These are phyloP conservation scores for Priocnemis perturbator DNA, from an alignment of 2,888 invertebrate species.

Conservation along the genomic window DNA sequence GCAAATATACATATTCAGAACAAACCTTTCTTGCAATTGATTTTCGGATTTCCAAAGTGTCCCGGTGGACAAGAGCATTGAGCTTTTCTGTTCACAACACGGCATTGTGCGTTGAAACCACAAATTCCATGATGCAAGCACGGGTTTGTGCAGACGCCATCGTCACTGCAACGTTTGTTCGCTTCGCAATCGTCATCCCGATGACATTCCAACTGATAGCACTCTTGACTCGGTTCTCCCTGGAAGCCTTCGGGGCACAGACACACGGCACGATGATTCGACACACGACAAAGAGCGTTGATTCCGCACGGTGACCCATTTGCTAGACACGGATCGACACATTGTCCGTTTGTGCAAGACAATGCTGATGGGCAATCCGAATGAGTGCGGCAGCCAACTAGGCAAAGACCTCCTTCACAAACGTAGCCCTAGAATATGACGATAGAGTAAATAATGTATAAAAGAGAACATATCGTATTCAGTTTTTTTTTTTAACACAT, in stretches of 20 bases:
- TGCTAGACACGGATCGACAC: conserved; percentile 83
- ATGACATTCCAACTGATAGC: conserved; percentile 86
- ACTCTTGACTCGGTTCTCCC: conserved; percentile 87
- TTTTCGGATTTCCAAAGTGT: conserved; percentile 83
- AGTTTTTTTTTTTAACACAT: background rate
- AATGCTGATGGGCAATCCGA: conserved; percentile 87
- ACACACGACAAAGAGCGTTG: conserved; percentile 87
- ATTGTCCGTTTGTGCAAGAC: conserved; percentile 83
- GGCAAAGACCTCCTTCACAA: conserved; percentile 84
- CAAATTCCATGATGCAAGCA: conserved; percentile 86
- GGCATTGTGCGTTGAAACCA: conserved; percentile 90
- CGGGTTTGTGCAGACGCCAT: conserved; percentile 88
- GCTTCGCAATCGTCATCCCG: conserved; percentile 86
- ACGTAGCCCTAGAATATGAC: conserved; percentile 82
- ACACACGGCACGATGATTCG: conserved; percentile 89
- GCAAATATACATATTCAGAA: background rate
- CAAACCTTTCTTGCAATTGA: conserved; percentile 81
- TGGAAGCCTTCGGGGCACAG: conserved; percentile 91
- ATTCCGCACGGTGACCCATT: conserved; percentile 84
- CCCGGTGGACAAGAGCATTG: conserved; percentile 87
- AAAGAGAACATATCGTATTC: background rate
- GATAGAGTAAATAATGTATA: conserved; percentile 5
- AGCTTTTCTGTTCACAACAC: conserved; percentile 84
- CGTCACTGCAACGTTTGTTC: conserved; percentile 84
- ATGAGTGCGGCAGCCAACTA: conserved; percentile 87